A percentile compares a stretch with the other conserved stretches of the same genome.
Evolutionary conservation across 2,888 invertebrate species (phyloP).

Genomic region (Brachylomia viminalis): DNA sequence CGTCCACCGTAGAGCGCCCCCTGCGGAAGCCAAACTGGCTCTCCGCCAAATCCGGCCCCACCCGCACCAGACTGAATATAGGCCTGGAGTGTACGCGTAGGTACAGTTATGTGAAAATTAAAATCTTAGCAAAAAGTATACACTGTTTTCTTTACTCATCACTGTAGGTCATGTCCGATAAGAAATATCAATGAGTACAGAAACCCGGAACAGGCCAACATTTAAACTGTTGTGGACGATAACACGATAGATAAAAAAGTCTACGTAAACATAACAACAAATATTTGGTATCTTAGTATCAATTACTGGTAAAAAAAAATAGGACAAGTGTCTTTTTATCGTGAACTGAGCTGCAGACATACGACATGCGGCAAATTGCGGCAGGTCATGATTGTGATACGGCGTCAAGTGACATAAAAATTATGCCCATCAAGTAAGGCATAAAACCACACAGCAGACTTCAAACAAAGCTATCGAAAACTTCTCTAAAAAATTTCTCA

Average conservation of each 20-base stretch:
- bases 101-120: background rate
- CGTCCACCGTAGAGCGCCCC: no score
- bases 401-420: background rate
- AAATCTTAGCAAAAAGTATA: background rate
- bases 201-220: constrained; percentile 13
- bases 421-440: background rate
- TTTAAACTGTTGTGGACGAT: constrained; percentile 26
- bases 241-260: constrained; percentile 20
- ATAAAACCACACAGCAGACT: background rate
- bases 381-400: constrained; percentile 31
- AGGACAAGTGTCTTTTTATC: background rate
- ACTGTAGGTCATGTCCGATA: constrained; percentile 26
- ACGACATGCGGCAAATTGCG: constrained; percentile 2
- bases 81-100: no score
- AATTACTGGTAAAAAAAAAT: no score
- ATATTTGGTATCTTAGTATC: background rate
- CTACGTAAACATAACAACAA: background rate
- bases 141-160: background rate
- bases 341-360: constrained; percentile 19
- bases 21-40: no score
- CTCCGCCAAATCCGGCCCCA: no score
- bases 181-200: constrained; percentile 6
- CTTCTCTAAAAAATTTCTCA: no score
- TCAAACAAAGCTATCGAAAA: background rate
- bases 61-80: no score